phyloP scores from a whole-genome alignment of 2,797 vertebrate genomes.

The Jordanella pulchra region DNA sequence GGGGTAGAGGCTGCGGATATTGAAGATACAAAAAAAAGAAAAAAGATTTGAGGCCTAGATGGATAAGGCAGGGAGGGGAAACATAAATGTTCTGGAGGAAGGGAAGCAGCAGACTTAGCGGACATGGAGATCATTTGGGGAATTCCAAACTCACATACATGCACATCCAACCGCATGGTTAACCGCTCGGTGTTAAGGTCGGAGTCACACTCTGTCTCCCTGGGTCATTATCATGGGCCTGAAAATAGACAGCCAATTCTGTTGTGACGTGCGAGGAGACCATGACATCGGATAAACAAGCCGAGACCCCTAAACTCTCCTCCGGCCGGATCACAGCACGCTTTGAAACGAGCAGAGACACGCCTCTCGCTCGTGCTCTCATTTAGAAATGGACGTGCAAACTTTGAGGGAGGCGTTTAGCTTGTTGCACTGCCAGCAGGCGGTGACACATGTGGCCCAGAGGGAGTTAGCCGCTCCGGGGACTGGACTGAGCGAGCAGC shows the following conservation, averaged over 20 bases:
- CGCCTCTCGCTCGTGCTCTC: slow-evolving; percentile 1
- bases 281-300: slow-evolving; percentile 76
- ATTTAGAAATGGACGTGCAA: slow-evolving; percentile 30
- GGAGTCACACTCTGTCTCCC: slow-evolving; percentile 75
- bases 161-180: slow-evolving; percentile 37
- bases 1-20: slow-evolving; percentile 52
- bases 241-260: slow-evolving; percentile 75
- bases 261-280: slow-evolving; percentile 61
- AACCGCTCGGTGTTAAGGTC: slow-evolving; percentile 67
- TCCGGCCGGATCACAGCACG: slow-evolving; percentile 40
- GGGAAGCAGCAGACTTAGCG: slow-evolving; percentile 69
- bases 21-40: slow-evolving; percentile 38
- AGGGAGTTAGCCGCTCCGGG: slow-evolving; percentile 64
- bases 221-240: slow-evolving; percentile 73
- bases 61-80: slow-evolving; percentile 64
- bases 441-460: slow-evolving; percentile 74
- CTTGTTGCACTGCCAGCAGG: slow-evolving; percentile 60
- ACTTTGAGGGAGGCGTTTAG: slow-evolving; percentile 65
- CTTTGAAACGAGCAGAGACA: slow-evolving; percentile 45
- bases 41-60: slow-evolving; percentile 33
- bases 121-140: slow-evolving; percentile 75
- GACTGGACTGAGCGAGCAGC: slow-evolving; percentile 73
- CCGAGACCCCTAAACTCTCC: slow-evolving; percentile 42
- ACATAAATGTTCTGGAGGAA: slow-evolving; percentile 68
- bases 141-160: slow-evolving; percentile 68